Base-by-base conservation (phyloP, 1,140 invertebrate genomes). In the Neuroterus valhalla region DNA sequence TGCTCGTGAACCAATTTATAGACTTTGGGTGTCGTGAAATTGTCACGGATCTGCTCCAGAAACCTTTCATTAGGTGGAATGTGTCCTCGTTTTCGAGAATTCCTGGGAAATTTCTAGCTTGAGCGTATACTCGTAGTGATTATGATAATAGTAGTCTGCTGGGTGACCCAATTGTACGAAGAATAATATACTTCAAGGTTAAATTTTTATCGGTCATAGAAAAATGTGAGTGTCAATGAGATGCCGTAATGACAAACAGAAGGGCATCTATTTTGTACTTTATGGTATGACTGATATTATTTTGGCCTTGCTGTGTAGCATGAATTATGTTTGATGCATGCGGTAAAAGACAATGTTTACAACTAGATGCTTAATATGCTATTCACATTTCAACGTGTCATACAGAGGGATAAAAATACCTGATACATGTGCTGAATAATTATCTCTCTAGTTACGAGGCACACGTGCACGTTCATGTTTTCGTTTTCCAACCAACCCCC, bases 1-100 rank as follows among this genome's bases (percentile, higher is more conserved):
- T 31, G 55, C 55, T 62, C 55, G 55, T 62, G 55, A 62, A 62
- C 55, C 55, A 15, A 62, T 23, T 62, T 62, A 62, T 62, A 62
- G 55, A 62, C 55, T 62, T 62, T 14, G 23, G 31, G 55, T 62
- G 55, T 62, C 55, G 55, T 62, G 55, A 62, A 62, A 62, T 62
- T 62, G 55, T 62, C 55, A 62, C 55, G 55, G 55, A 62, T 62
- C 55, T 23, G 55, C 55, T 62, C 55, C n/a, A 62, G 23, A 12
- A 62, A 62, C 23, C 55, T 62, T 62, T 62, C 55, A 62, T 62
- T 31, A 62, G 31, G 31, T 31, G 23, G 55, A n/a, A 62, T 62
- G 26, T 31, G 23, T 26, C 31, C 23, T 62, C 55, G 31, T 31
- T 31, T 38, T 62, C 21, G n/a, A 26, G 26, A 31, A 31, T 52